Percentiles rank a stretch among this genome's conserved stretches.
phyloP scores from a whole-genome alignment of 2,888 invertebrate genomes.

The Scotopteryx bipunctaria region DNA sequence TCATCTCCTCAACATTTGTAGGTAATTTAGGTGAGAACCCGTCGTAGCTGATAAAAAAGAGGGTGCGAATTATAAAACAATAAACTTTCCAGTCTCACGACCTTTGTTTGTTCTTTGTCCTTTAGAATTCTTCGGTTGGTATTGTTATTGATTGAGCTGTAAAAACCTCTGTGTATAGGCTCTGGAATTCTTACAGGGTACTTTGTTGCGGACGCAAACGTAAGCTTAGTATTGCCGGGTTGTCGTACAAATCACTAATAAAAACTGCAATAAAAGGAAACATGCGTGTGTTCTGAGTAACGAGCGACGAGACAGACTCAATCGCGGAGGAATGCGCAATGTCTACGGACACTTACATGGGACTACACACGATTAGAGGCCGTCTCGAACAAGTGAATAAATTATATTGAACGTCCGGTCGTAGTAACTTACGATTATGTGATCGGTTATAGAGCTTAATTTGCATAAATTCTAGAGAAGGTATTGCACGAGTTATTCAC shows the following conservation, averaged over 20 bases:
- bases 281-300: conserved; percentile 39
- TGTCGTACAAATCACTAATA: conserved; percentile 30
- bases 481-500: neutral
- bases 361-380: conserved; percentile 13
- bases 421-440: neutral
- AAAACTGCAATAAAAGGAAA: conserved; percentile 37
- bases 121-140: neutral
- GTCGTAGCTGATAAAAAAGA: neutral
- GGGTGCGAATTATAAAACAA: conserved; percentile 9
- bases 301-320: conserved; percentile 42
- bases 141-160: conserved; percentile 7
- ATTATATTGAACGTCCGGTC: conserved; percentile 20
- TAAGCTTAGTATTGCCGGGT: conserved; percentile 12
- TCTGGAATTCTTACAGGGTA: conserved; percentile 1
- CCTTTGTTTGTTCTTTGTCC: conserved; percentile 6
- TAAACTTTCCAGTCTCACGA: neutral
- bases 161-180: conserved; percentile 12
- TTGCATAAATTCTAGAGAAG: neutral
- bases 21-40: too few species aligned
- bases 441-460: neutral
- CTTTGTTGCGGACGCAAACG: conserved; percentile 13
- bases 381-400: conserved; percentile 16
- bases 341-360: conserved; percentile 29
- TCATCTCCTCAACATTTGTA: too few species aligned
- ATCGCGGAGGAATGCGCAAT: conserved; percentile 51